Evolutionary conservation across 2,888 invertebrate species (phyloP).

Genomic region (Pogonocherus hispidulus): DNA sequence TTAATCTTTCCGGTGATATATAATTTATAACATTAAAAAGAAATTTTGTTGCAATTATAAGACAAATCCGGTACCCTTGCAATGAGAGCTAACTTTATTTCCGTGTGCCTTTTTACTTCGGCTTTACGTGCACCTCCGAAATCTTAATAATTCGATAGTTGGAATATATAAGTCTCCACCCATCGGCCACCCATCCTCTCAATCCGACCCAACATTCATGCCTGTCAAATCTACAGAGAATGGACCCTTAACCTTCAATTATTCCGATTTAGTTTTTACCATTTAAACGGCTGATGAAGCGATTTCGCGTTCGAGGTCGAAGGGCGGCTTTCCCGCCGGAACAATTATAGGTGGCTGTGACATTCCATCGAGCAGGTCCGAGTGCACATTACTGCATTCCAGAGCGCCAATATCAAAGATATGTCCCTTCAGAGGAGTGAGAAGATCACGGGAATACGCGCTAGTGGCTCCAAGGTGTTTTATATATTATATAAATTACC

Average conservation of each 20-base stretch:
- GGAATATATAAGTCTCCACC: no score
- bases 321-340: conserved; percentile 1
- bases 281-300: not conserved
- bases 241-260: not conserved
- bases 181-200: no score
- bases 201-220: no score
- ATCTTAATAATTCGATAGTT: no score
- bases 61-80: no score
- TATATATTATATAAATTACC: not conserved
- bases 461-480: conserved; percentile 8
- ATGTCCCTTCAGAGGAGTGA: conserved; percentile 26
- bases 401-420: conserved; percentile 64
- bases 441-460: conserved; percentile 15
- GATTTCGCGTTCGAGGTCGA: conserved; percentile 4
- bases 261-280: not conserved
- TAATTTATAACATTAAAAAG: no score
- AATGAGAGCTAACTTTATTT: no score
- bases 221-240: no score
- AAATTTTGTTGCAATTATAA: no score
- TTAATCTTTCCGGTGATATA: no score
- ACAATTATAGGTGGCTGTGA: conserved; percentile 50
- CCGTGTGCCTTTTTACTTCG: no score
- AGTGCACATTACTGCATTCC: conserved; percentile 66
- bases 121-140: no score
- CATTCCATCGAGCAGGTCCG: conserved; percentile 50